Percentiles rank a stretch among this genome's conserved stretches.
Conservation (phyloP, 2,113 vertebrate species). For the Brienomyrus longianalis region DNA sequence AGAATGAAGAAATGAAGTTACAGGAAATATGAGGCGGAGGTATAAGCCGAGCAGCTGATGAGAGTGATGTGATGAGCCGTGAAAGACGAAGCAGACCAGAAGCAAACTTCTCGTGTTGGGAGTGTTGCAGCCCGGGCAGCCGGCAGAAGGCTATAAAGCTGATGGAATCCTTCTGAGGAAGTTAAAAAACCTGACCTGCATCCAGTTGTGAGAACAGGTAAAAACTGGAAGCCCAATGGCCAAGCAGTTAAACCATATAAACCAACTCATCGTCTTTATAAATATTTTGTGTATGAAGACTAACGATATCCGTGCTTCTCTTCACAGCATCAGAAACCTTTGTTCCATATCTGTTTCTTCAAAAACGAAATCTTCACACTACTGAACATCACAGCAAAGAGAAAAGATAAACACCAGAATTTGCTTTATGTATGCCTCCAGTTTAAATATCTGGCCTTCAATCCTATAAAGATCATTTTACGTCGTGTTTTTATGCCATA, state of each 20-base stretch:
- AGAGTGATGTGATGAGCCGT: background rate
- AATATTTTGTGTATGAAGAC: background rate
- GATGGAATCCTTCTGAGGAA: background rate
- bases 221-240: background rate
- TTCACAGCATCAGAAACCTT: background rate
- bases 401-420: background rate
- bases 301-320: background rate
- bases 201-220: background rate
- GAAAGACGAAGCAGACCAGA: background rate
- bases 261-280: background rate
- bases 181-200: background rate
- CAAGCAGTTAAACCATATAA: background rate
- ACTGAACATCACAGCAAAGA: background rate
- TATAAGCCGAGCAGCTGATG: background rate
- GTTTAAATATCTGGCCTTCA: background rate
- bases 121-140: background rate
- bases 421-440: background rate
- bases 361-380: background rate
- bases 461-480: background rate
- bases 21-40: background rate
- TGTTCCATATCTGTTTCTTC: background rate
- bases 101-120: background rate
- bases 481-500: background rate
- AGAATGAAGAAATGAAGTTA: background rate
- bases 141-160: background rate